Evolutionary conservation across 2,888 invertebrate genomes (phyloP).

Genomic region (Rosalia funebris): DNA sequence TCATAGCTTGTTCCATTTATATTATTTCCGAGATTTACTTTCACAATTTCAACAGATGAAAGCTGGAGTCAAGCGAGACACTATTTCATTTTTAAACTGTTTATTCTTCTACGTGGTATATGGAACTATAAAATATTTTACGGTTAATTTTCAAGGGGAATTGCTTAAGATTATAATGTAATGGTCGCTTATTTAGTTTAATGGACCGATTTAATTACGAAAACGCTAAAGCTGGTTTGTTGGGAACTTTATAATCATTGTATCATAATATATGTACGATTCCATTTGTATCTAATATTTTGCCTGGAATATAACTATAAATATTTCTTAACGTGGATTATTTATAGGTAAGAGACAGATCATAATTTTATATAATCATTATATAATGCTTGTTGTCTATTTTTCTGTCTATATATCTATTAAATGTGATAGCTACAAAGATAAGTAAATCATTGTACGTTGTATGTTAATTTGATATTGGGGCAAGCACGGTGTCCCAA

Average conservation of each 20-base stretch:
- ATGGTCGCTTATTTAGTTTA: conserved; percentile 33
- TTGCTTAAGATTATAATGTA: conserved; percentile 38
- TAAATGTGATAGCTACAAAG: too few species aligned
- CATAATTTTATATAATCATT: too few species aligned
- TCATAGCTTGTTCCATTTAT: background rate
- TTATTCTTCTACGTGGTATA: background rate
- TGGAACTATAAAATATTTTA: conserved; percentile 33
- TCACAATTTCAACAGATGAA: background rate
- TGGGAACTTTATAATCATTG: background rate
- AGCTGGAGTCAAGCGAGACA: background rate
- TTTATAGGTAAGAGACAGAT: too few species aligned
- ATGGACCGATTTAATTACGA: conserved; percentile 38
- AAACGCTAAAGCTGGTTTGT: conserved; percentile 26
- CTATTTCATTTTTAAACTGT: too few species aligned
- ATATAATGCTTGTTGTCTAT: too few species aligned
- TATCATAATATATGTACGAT: background rate
- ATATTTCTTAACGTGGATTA: background rate
- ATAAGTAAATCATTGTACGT: too few species aligned
- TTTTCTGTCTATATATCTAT: too few species aligned
- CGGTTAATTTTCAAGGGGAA: conserved; percentile 39
- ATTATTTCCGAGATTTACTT: background rate
- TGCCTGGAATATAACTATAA: background rate
- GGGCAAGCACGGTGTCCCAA: too few species aligned
- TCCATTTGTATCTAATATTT: background rate
- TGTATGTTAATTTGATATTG: too few species aligned